Evolutionary conservation across 35 echinoderm and acorn worm species (phyloP).

Genomic region (Anneissia japonica): DNA sequence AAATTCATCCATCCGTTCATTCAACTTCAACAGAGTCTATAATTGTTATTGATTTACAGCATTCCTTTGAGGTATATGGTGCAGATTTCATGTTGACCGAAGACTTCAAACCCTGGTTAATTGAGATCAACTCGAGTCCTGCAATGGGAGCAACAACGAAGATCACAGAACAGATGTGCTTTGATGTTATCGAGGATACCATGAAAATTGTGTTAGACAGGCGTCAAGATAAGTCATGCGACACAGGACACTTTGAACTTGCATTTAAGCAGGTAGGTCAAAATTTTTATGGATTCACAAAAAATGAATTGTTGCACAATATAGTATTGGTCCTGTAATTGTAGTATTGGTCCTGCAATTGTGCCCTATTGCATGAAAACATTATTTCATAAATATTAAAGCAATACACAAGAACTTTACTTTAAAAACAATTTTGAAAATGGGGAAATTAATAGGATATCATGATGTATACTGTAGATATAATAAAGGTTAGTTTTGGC

Average conservation of each 20-base stretch:
- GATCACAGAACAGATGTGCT: constrained; percentile 81
- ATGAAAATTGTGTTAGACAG: constrained; percentile 84
- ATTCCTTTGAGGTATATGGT: constrained; percentile 95
- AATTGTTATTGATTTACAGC: too few relatives aligned
- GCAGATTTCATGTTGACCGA: constrained; percentile 98
- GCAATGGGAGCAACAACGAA: constrained; percentile 81
- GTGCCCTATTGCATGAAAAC: too few relatives aligned
- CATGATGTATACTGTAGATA: too few relatives aligned
- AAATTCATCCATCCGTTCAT: too few relatives aligned
- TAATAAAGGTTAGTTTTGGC: too few relatives aligned
- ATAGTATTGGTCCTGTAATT: neutral
- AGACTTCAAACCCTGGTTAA: constrained; percentile 82
- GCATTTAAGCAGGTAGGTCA: constrained; percentile 69
- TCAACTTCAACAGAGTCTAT: too few relatives aligned
- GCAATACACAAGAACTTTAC: too few relatives aligned
- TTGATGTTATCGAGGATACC: constrained; percentile 88
- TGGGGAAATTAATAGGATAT: too few relatives aligned
- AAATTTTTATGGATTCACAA: neutral
- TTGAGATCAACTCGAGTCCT: constrained; percentile 93
- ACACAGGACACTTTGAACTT: constrained; percentile 81
- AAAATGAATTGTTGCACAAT: neutral
- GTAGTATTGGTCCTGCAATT: neutral
- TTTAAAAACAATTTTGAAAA: too few relatives aligned
- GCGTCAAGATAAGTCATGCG: constrained; percentile 82
- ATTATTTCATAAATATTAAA: too few relatives aligned